Percentiles rank a stretch among this genome's conserved stretches.
Conservation (phyloP, 1,140 invertebrate species). For the Stegodyphus dumicola region DNA sequence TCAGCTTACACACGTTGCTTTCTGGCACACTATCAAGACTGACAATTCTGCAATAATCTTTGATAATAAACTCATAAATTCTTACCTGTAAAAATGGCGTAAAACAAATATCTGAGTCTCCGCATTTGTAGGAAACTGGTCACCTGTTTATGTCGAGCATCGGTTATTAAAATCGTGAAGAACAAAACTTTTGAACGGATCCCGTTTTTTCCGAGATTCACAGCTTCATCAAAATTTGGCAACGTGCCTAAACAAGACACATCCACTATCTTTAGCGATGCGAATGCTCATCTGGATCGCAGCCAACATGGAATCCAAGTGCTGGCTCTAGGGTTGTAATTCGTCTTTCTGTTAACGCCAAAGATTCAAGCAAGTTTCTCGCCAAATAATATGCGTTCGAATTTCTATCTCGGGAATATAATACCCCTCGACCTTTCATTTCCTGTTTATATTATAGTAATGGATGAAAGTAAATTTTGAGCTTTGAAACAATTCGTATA, state of each 20-base stretch:
- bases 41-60: too few species aligned
- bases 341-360: background rate
- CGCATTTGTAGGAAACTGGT: slow-evolving; percentile 42
- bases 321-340: slow-evolving; percentile 21
- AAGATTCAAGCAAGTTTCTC: background rate
- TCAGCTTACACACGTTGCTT: too few species aligned
- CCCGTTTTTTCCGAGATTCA: slow-evolving; percentile 13
- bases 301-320: slow-evolving; percentile 35
- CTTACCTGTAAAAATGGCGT: slow-evolving; percentile 38
- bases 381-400: too few species aligned
- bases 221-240: slow-evolving; percentile 49
- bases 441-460: too few species aligned
- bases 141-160: slow-evolving; percentile 47
- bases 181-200: slow-evolving; percentile 11
- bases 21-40: too few species aligned
- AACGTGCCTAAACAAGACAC: slow-evolving; percentile 12
- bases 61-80: too few species aligned
- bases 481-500: too few species aligned
- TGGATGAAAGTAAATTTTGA: too few species aligned
- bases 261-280: slow-evolving; percentile 51
- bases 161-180: slow-evolving; percentile 41
- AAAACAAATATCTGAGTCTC: slow-evolving; percentile 18
- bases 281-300: slow-evolving; percentile 32
- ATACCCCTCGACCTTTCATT: too few species aligned
- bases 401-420: too few species aligned